These are phyloP conservation scores for Drosophila parvula DNA, from an alignment of 1,140 invertebrate species.

Conservation along the genomic window DNA sequence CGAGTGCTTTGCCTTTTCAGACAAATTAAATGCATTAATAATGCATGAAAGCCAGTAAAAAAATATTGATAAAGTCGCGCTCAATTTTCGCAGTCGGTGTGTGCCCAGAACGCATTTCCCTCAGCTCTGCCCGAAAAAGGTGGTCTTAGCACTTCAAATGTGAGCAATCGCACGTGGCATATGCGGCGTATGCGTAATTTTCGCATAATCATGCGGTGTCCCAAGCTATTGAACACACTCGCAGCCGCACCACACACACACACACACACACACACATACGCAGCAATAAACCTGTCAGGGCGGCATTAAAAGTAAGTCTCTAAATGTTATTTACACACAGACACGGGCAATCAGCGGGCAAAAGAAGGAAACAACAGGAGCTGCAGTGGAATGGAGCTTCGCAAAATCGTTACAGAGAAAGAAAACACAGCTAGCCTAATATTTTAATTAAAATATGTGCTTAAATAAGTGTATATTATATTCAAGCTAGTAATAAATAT, in stretches of 20 bases:
- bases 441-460: too few species aligned
- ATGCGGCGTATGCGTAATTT: conserved; percentile 74
- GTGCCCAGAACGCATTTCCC: conserved; percentile 19
- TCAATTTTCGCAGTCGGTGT: conserved; percentile 29
- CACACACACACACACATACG: conserved; percentile 16
- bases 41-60: conserved; percentile 62
- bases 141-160: conserved; percentile 75
- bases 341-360: conserved; percentile 34
- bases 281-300: conserved; percentile 71
- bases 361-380: conserved; percentile 14
- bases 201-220: conserved; percentile 75
- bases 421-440: neutral
- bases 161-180: conserved; percentile 68
- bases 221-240: conserved; percentile 65
- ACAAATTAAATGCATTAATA: conserved; percentile 80
- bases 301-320: conserved; percentile 74
- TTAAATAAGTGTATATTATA: too few species aligned
- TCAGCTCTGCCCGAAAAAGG: conserved; percentile 21
- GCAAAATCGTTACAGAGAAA: neutral
- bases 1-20: conserved; percentile 57
- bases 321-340: conserved; percentile 72
- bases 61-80: conserved; percentile 70
- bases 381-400: conserved; percentile 9
- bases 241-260: conserved; percentile 12
- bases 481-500: too few species aligned